Evolutionary conservation across 2,113 vertebrate species (phyloP), one percentile per base, ranked within the genome.

Genomic region (Eulemur macaco): DNA sequence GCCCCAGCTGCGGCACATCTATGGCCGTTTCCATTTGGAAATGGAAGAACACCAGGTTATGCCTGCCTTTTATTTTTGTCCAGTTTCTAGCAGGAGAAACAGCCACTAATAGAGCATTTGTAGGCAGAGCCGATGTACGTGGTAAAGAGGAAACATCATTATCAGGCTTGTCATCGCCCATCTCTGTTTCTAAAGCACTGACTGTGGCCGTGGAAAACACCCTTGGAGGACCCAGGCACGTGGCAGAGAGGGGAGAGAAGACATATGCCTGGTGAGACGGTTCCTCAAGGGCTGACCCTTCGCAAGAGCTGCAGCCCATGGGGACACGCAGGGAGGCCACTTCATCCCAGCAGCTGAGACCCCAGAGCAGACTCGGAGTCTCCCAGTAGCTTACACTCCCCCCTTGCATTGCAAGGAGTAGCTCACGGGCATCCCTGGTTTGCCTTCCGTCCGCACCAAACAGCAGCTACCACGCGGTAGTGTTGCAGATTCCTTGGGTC

Each of bases 41-140:
- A 91, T 89, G 60, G 77, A 86, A 92, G 69, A 84, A 34, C 77
- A 87, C 52, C 27, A 47, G 80, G 92, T 66, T 21, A 63, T 39
- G 66, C 69, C 89, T 89, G 66, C 50, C 21, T 74, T 77, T 77
- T 91, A 71, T 86, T 96, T 95, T 89, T 47, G 83, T 76, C 94
- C 86, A 74, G 37, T 95, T 93, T 73, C 78, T 82, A 84, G 86
- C 74, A 66, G 83, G 60, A 94, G 83, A 86, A 97, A 69, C 42
- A 91, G 86, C 58, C 74, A 20, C 93, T 92, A 84, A 97, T 68
- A 88, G 89, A 92, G 58, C 31, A 29, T 86, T 80, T 89, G 83
- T n/a, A 66, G 81, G 50, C 76, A 96, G 54, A 92, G 90, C 45
- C 0, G 0, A 91, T n/a, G 84, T 21, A 11, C 74, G n/a, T 5